Percentiles rank a stretch among this genome's conserved stretches.
These are phyloP conservation scores for Penaeus monodon DNA, from an alignment of 2,888 invertebrate genomes.

Conservation along the genomic window DNA sequence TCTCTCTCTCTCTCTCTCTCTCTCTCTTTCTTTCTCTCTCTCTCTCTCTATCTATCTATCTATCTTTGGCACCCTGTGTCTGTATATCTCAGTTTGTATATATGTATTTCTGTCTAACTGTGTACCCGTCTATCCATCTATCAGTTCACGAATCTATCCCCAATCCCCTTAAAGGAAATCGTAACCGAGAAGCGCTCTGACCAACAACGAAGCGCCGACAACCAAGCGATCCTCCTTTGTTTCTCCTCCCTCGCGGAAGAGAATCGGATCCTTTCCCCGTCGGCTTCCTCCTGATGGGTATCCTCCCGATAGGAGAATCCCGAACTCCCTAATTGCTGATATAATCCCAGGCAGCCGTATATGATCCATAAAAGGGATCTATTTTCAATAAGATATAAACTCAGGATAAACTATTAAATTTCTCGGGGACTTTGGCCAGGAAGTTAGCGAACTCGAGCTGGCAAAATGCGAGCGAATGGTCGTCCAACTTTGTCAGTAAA, in stretches of 20 bases:
- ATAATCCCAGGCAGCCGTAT: slow-evolving; percentile 29
- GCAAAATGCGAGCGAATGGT: slow-evolving; percentile 47
- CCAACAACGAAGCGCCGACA: background rate
- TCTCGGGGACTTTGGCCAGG: slow-evolving; percentile 15
- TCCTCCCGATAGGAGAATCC: background rate
- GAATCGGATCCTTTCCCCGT: background rate
- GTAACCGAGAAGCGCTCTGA: too few species aligned
- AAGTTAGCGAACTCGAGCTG: slow-evolving; percentile 32
- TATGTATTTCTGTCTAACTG: background rate
- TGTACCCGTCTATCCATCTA: background rate
- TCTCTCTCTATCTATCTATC: too few species aligned
- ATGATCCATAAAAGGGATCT: slow-evolving; percentile 20
- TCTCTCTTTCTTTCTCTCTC: too few species aligned
- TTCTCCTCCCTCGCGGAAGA: background rate
- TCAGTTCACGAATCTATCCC: background rate
- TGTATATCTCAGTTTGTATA: background rate
- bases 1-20: background rate
- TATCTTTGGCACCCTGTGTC: background rate
- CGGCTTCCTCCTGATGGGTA: background rate
- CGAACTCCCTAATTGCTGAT: slow-evolving; percentile 21
- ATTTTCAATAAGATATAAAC: slow-evolving; percentile 42
- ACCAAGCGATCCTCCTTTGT: background rate
- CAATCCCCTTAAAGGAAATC: background rate
- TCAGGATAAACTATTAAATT: slow-evolving; percentile 46
- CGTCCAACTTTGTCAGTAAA: slow-evolving; percentile 58